Evolutionary conservation across 1,140 invertebrate genomes (phyloP), one percentile per base, ranked within the genome.

Genomic region (Coenobita brevimanus): DNA sequence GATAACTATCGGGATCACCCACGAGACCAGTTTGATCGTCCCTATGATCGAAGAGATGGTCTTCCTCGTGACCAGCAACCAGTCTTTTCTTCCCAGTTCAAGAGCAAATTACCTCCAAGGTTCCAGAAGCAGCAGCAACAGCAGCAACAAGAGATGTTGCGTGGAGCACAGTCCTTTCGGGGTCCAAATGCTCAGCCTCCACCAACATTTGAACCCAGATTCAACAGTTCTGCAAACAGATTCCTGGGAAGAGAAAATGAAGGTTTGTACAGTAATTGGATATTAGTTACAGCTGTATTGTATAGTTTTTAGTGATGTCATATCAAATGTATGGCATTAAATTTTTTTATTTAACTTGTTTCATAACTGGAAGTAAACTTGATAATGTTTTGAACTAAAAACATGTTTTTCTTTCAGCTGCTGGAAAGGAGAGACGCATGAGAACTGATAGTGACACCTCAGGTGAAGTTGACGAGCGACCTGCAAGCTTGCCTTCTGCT

Each of bases 101-200:
- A 90, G 69, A 90, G 80, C 80, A 90, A 90, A 64, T 62, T 90
- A 27, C 90, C 90, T 46, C 90, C 90, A 1, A 81, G 90, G 38
- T 88, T 90, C 60, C 90, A 88, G 75, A 86, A 88, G 33, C 89
- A 90, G 73, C 89, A 90, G 64, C 89, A 89, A 43, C 75, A 86
- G 71, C 71, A 83, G 13, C 82, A 85, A 41, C 89, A 85, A 27
- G 67, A 73, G 27, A 43, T 54, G 79, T 6, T 24, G 78, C 78
- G 82, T 60, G 38, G n/a, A 60, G 67, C 67, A 33, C 60, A 64
- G 57, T 24, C 78, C 36, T 82, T 88, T 41, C 57, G 86, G 24
- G 79, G 76, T 8, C 60, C 64, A 10, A 80, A 57, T 38, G 46
- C 64, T 6, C 89, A 90, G 43, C 43, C 89, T 36, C 67, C 82